Conservation (phyloP, 2,113 vertebrate genomes). For the Eurystomus gularis region DNA sequence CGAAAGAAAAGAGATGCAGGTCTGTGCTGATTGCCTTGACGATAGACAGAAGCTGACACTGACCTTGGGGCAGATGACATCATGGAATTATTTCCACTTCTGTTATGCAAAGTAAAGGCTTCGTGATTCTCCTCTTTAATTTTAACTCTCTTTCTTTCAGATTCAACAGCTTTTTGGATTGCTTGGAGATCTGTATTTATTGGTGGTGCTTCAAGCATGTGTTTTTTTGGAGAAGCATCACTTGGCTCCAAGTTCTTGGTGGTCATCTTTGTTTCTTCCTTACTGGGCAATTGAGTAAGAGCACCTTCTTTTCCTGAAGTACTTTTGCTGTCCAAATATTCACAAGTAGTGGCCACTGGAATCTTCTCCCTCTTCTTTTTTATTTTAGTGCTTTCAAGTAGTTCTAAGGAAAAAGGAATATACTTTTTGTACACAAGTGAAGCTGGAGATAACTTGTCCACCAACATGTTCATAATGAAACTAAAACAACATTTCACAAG, state of each 20-base stretch:
- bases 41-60: constrained; percentile 72
- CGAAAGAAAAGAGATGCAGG: constrained; percentile 70
- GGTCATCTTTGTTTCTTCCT: background rate
- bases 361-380: constrained; percentile 84
- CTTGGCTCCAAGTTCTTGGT: background rate
- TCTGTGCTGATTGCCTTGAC: constrained; percentile 52
- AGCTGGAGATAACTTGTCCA: background rate
- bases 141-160: constrained; percentile 76
- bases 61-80: constrained; percentile 76
- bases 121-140: constrained; percentile 60
- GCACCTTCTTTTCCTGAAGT: background rate
- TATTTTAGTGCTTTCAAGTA: constrained; percentile 62
- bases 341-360: constrained; percentile 60
- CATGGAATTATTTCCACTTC: constrained; percentile 24
- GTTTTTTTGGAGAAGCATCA: background rate
- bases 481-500: background rate
- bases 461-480: background rate
- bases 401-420: constrained; percentile 64
- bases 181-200: background rate
- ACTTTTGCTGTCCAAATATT: background rate
- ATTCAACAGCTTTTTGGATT: background rate
- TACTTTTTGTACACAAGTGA: background rate
- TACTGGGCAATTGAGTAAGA: background rate
- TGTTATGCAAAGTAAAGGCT: background rate
- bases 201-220: background rate